Evolutionary conservation across 1,140 invertebrate species (phyloP), one percentile per base, ranked within the genome.

Genomic region (Leguminivora glycinivorella): DNA sequence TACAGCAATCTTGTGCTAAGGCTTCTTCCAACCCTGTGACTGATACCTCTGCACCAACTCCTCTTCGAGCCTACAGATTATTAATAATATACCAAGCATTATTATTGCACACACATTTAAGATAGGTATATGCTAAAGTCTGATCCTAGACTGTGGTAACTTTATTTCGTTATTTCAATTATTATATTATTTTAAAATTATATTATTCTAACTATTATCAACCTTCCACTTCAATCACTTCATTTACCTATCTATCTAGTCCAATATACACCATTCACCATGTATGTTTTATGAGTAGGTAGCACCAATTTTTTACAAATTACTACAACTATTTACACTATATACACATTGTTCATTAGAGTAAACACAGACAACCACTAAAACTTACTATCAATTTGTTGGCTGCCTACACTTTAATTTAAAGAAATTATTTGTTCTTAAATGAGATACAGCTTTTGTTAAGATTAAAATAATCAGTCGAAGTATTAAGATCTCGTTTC

Each of bases 31-130:
- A 86, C 83, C 82, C 80, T 83, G 80, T 83, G 73, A 73, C 74
- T 73, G 74, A 79, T 72, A 78, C 72, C 69, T 72, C 70, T 47
- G 47, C 68, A 69, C 72, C 72, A 72, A 70, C 69, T 43, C 6
- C 9, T 63, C 70, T 5, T 72, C 58, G 75, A 72, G 76, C 75
- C 76, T 72, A 76, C 76, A 75, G 71, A 78, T 67, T 67, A 74
- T 69, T 58, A 77, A 69, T 68, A 76, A 68, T 63, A 71, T 70
- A 63, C 14, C 68, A 78, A 70, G 71, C 83, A 82, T 85, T 79
- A 83, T 86, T 88, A 89, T 89, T 91, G 89, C 89, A 89, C 87
- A 89, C 78, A 85, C 72, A 82, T 79, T 83, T 79, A 83, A 84
- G 78, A 87, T 88, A 63, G 47, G 58, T 34, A 63, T 89, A 91